These are phyloP conservation scores for Saccostrea glomerata DNA, from an alignment of 1,140 invertebrate species.

Conservation along the genomic window DNA sequence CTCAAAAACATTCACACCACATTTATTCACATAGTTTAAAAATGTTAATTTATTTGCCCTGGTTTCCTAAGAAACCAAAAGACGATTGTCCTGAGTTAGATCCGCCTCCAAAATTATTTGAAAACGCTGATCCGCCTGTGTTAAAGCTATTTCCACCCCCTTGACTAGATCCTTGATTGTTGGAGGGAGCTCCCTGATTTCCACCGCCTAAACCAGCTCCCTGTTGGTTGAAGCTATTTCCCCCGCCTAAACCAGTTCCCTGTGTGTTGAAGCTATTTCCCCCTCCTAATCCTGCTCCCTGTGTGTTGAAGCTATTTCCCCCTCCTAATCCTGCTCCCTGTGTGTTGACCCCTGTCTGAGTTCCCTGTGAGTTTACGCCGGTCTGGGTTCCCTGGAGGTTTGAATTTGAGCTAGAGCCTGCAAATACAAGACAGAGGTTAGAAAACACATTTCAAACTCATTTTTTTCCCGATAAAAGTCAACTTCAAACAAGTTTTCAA, in stretches of 20 bases:
- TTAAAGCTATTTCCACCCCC: conserved; percentile 4
- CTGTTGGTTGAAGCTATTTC: background rate
- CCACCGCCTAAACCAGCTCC: background rate
- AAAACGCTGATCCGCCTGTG: background rate
- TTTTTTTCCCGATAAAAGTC: too few species aligned
- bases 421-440: background rate
- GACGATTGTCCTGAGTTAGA: conserved; percentile 12
- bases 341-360: background rate
- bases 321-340: background rate
- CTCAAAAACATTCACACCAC: background rate
- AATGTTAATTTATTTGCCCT: background rate
- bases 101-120: conserved; percentile 29
- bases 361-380: background rate
- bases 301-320: background rate
- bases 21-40: background rate
- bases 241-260: background rate
- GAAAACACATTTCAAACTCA: background rate
- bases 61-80: conserved; percentile 25
- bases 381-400: background rate
- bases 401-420: background rate
- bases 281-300: background rate
- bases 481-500: too few species aligned
- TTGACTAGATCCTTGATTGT: background rate
- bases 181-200: background rate
- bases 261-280: background rate